Conservation (phyloP, 2,797 vertebrate genomes). For the Rousettus madagascariensis region DNA sequence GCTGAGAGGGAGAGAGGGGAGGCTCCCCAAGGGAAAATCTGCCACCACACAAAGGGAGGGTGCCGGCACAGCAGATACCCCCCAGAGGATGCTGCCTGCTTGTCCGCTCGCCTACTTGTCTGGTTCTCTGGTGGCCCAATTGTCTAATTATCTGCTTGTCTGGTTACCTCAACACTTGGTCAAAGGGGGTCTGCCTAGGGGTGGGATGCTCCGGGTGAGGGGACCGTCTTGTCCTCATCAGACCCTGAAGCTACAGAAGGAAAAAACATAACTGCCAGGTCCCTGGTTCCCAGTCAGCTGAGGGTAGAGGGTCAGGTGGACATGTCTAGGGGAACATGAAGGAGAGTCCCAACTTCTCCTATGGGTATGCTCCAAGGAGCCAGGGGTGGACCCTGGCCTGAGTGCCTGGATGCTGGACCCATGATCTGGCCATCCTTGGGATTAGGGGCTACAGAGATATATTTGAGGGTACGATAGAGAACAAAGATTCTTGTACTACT, state of each 20-base stretch:
- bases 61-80: background rate
- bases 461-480: background rate
- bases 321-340: background rate
- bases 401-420: background rate
- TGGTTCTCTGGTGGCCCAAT: background rate
- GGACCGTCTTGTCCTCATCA: background rate
- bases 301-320: background rate
- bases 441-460: background rate
- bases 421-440: background rate
- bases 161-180: background rate
- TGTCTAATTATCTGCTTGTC: conserved; percentile 3
- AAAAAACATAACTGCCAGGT: background rate
- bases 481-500: background rate
- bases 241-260: background rate
- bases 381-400: background rate
- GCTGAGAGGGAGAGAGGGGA: background rate
- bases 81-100: background rate
- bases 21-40: background rate
- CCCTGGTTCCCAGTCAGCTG: background rate
- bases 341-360: background rate
- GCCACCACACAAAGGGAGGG: background rate
- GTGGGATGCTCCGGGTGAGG: background rate
- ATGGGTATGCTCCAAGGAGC: background rate
- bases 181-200: background rate
- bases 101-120: background rate